phyloP scores from a whole-genome alignment of 2,888 invertebrate species.

The Margaritifera margaritifera region DNA sequence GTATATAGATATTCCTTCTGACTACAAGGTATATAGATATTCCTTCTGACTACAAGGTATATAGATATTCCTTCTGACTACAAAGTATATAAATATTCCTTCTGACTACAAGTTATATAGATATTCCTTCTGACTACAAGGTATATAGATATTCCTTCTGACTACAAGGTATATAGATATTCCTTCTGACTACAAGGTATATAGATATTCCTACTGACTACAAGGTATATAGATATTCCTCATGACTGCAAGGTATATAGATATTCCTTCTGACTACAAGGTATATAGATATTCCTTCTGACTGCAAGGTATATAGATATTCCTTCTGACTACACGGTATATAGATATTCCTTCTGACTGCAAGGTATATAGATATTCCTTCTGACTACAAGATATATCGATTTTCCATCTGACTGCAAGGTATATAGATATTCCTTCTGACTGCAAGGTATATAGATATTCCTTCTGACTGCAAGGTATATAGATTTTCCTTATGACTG shows the following conservation, averaged over 20 bases:
- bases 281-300: constrained; percentile 41
- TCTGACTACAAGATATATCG: too few relatives aligned
- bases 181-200: too few relatives aligned
- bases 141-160: constrained; percentile 41
- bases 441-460: too few relatives aligned
- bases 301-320: constrained; percentile 50
- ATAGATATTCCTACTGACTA: constrained; percentile 54
- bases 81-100: constrained; percentile 43
- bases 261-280: constrained; percentile 54
- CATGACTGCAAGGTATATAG: too few relatives aligned
- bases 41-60: too few relatives aligned
- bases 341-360: constrained; percentile 54
- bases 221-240: constrained; percentile 43
- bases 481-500: too few relatives aligned
- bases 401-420: constrained; percentile 61
- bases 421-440: constrained; percentile 22
- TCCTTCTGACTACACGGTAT: too few relatives aligned
- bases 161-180: constrained; percentile 50
- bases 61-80: constrained; percentile 54
- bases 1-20: constrained; percentile 41
- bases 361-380: constrained; percentile 43
- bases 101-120: too few relatives aligned
- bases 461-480: constrained; percentile 60
- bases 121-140: constrained; percentile 59
- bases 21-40: constrained; percentile 50